Base-by-base conservation (phyloP, 2,797 vertebrate species). In the Petrocephalus schoutedeni region DNA sequence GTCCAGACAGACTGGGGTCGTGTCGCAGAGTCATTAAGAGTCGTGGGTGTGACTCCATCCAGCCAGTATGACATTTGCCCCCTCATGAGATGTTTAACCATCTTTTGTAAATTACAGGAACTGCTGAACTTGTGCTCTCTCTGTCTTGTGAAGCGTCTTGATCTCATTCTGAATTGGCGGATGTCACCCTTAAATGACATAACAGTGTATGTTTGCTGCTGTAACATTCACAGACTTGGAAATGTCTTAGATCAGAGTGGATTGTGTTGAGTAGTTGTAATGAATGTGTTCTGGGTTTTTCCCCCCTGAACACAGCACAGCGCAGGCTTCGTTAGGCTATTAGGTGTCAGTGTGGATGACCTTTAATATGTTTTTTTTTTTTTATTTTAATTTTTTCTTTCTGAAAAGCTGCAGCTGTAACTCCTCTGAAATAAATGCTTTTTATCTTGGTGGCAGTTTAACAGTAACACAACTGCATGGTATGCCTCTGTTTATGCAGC, bases 161-260 rank as follows among this genome's bases (percentile, higher is more conserved):
- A 49, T 49, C 74, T 49, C 74, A 49, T 80, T 80, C 74, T 80
- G 74, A 80, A 80, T 80, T 80, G 74, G 74, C 74, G 0, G 74
- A 41, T 80, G 74, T 80, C 74, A 80, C 74, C 74, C 41, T 21
- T 80, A 49, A 80, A 49, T 45, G 41, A 28, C 49, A 80, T 80
- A 49, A 49, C 36, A 10, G 9, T 80, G 41, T 80, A 49, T 80
- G 41, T 80, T 80, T 21, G 41, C 36, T 80, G 41, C 41, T 80
- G 67, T 74, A 74, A 74, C 67, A 74, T 16, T 74, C 67, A 74
- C 67, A 74, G 41, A 80, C 41, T 80, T 80, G 74, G 74, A 80
- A 80, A 49, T 80, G 45, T 80, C 41, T 80, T 80, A 80, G 74
- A 80, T 21, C 41, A 49, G 36, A 80, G 74, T 49, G 41, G 74